Evolutionary conservation across 2,888 invertebrate species (phyloP), one percentile per base, ranked within the genome.

Genomic region (Amphipyra berbera): DNA sequence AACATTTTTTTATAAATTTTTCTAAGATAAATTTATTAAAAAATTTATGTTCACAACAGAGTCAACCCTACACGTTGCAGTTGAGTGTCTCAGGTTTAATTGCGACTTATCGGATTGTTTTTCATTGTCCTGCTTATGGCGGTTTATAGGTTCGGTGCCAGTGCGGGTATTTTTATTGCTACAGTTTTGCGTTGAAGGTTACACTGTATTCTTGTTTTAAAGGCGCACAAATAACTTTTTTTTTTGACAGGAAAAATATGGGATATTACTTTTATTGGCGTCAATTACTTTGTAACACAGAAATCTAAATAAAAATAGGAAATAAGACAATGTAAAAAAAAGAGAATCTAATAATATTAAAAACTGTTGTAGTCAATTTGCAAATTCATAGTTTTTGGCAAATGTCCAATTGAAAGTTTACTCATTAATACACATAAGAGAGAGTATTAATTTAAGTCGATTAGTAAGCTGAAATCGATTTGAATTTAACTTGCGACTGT

Each of bases 51-150:
- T n/a, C n/a, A n/a, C n/a, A n/a, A n/a, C n/a, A n/a, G 68, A 62
- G 61, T 37, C 73, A 85, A 9, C 85, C 85, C 84, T 85, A 76
- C 14, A n/a, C 77, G 74, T 27, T 49, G 73, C 67, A 64, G 77
- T 72, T 81, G 72, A 84, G 49, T 63, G 82, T 72, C 73, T 81
- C 84, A 79, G 55, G 83, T 85, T 85, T 82, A 80, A 84, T 82
- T 79, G 81, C 75, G 49, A 69, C 73, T 82, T 85, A 84, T 82
- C 84, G 79, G 65, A 82, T 84, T 83, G 81, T 80, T 82, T 79
- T 84, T 85, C 85, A 85, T 82, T 82, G 84, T 84, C 80, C 78
- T 74, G 57, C 65, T 69, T 75, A 74, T 66, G 52, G 78, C 52
- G 49, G 61, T 72, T 74, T 74, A 74, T 71, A 64, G 64, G 71